Percentiles rank a stretch among this genome's conserved stretches.
Conservation (phyloP, 1,140 invertebrate genomes). For the Trypoxylus dichotomus region DNA sequence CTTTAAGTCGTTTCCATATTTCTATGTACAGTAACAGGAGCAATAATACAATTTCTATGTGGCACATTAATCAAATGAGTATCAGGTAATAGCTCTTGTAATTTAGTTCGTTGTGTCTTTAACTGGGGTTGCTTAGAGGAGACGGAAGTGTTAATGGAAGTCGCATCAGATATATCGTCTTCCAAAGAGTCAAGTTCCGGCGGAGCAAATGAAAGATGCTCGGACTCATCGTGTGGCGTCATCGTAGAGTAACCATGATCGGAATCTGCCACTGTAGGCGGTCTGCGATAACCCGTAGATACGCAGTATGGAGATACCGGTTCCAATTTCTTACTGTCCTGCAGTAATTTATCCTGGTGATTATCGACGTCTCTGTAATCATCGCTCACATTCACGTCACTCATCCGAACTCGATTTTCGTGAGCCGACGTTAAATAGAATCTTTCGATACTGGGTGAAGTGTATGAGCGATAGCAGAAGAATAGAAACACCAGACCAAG, state of each 20-base stretch:
- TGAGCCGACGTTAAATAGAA: constrained; percentile 57
- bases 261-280: constrained; percentile 80
- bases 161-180: constrained; percentile 62
- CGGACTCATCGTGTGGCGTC: constrained; percentile 85
- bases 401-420: constrained; percentile 54
- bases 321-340: constrained; percentile 56
- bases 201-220: constrained; percentile 74
- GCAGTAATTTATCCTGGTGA: constrained; percentile 63
- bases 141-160: constrained; percentile 63
- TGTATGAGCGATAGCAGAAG: constrained; percentile 67
- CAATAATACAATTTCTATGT: constrained; percentile 71
- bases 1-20: constrained; percentile 70
- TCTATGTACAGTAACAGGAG: constrained; percentile 85
- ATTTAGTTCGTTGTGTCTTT: constrained; percentile 35
- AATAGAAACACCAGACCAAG: constrained; percentile 65
- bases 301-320: constrained; percentile 87
- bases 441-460: constrained; percentile 57
- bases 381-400: constrained; percentile 53
- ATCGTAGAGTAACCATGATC: constrained; percentile 95
- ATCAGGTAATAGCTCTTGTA: background rate
- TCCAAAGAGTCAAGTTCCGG: constrained; percentile 63
- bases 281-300: constrained; percentile 77
- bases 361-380: constrained; percentile 60
- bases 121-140: constrained; percentile 57
- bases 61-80: constrained; percentile 55